These are phyloP conservation scores for Tanytarsus gracilentus DNA, from an alignment of 2,888 invertebrate species.

Conservation along the genomic window DNA sequence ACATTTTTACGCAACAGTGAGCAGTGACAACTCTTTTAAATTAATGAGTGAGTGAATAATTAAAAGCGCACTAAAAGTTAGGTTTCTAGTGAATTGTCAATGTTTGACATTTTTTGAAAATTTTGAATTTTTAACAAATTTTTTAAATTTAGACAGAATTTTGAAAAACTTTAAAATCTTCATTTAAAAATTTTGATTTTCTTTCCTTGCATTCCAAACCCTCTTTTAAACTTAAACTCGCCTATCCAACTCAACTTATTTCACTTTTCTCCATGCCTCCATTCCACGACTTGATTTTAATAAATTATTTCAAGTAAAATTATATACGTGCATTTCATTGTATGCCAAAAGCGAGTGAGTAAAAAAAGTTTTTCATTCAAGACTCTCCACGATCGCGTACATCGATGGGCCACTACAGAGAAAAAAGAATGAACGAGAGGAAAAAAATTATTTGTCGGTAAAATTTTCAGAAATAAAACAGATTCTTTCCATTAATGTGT, in stretches of 20 bases:
- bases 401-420: no score
- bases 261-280: no score
- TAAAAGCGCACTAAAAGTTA: background rate
- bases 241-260: no score
- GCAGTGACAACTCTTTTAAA: conserved; percentile 26
- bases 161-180: no score
- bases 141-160: no score
- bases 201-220: no score
- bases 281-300: no score
- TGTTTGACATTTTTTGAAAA: background rate
- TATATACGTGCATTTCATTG: background rate
- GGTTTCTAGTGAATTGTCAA: background rate
- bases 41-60: background rate
- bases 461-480: conserved; percentile 31
- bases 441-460: conserved; percentile 17
- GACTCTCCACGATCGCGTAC: background rate
- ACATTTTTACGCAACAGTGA: conserved; percentile 26
- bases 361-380: background rate
- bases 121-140: no score
- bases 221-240: no score
- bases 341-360: background rate
- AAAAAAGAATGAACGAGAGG: background rate
- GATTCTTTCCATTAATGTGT: conserved; percentile 33
- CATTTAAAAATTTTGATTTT: no score
- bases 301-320: no score